Base-by-base conservation (phyloP, 1,140 invertebrate species). In the Liolophura sinensis region DNA sequence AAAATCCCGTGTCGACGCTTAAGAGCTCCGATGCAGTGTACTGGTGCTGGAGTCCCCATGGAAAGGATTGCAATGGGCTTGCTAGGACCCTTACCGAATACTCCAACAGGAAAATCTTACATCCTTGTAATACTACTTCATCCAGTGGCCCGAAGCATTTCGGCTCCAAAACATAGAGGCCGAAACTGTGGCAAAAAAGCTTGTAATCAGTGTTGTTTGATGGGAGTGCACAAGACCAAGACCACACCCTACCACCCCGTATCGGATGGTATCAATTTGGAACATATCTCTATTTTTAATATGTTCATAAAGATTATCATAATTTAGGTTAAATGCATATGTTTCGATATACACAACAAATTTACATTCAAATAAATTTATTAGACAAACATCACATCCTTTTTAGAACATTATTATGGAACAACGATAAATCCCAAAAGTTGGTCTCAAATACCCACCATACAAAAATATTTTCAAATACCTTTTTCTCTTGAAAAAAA, bases 51-150 rank as follows among this genome's bases (percentile, higher is more conserved):
- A 6, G 57, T 46, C 48, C 64, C 67, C 7, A 63, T 72, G 60
- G 64, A 70, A 56, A 62, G 65, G 46, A 25, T 69, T 25, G 64
- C 60, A 15, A 50, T 63, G 49, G 73, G 73, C 59, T 73, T 69
- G 58, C 24, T 73, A 20, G 72, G 70, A 25, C 67, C 15, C 61
- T 67, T 61, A 15, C 65, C 72, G 24, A 24, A 67, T 59, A 69
- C 72, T 52, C 58, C 68, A 54, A 27, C 31, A n/a, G 64, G 74
- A 22, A 73, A 77, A 61, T 76, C 71, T 63, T 84, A 82, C 70
- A 77, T 85, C 14, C 50, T 85, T 11, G 80, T 83, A 69, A 58
- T 79, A 84, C 68, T 64, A 75, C 65, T 86, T 86, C 67, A 85
- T 70, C 9, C 86, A 83, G 64, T 86, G 76, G 75, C 65, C 76